A percentile compares a stretch with the other conserved stretches of the same genome.
Evolutionary conservation across 2,797 vertebrate species (phyloP).

Genomic region (Phoxinus dragarum): DNA sequence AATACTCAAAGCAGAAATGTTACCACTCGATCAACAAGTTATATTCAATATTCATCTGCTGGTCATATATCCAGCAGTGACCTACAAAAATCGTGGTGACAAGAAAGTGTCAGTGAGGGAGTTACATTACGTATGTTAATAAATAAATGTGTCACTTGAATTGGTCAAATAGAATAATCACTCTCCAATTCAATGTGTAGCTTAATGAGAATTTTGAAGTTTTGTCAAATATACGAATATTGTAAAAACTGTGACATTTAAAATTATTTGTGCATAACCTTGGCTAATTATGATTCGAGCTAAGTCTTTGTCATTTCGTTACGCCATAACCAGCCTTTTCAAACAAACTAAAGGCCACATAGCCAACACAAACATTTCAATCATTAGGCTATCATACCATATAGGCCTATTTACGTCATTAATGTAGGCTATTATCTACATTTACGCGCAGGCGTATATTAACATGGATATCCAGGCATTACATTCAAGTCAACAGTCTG

Average conservation of each 20-base stretch:
- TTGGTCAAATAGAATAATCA: neutral
- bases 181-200: neutral
- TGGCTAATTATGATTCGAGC: neutral
- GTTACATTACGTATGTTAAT: neutral
- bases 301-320: neutral
- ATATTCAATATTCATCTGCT: neutral
- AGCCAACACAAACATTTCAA: neutral
- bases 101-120: neutral
- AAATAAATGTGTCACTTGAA: neutral
- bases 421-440: neutral
- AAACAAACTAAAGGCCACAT: neutral
- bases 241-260: neutral
- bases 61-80: neutral
- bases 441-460: neutral
- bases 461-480: neutral
- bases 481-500: constrained; percentile 28
- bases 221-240: neutral
- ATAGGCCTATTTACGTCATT: neutral
- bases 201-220: neutral
- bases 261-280: neutral
- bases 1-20: neutral
- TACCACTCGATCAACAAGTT: neutral
- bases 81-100: neutral
- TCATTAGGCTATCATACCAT: neutral
- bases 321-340: neutral